A percentile compares a stretch with the other conserved stretches of the same genome.
Evolutionary conservation across 2,113 vertebrate genomes (phyloP).

Genomic region (Pimephales promelas): DNA sequence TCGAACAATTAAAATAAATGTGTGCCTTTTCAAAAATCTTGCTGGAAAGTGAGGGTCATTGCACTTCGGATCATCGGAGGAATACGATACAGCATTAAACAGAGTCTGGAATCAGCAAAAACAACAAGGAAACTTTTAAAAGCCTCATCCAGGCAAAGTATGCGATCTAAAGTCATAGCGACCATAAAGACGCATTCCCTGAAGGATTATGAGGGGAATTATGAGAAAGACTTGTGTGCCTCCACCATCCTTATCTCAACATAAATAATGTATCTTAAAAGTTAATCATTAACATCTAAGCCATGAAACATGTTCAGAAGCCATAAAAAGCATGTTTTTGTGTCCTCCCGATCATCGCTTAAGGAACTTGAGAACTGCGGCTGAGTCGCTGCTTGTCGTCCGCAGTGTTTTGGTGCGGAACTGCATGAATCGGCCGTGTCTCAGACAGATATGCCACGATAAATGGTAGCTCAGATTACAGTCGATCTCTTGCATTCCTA

Average conservation of each 20-base stretch:
- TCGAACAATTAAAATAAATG: constrained; percentile 62
- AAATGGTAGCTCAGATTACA: constrained; percentile 21
- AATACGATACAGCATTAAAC: constrained; percentile 46
- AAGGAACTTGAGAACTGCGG: constrained; percentile 38
- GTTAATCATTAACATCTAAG: constrained; percentile 73
- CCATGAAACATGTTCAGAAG: constrained; percentile 65
- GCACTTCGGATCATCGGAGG: constrained; percentile 68
- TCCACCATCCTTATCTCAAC: constrained; percentile 75
- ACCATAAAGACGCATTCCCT: constrained; percentile 50
- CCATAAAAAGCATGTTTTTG: constrained; percentile 62
- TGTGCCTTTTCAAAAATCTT: constrained; percentile 50
- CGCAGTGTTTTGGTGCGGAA: constrained; percentile 27
- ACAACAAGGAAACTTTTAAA: constrained; percentile 41
- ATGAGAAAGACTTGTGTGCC: constrained; percentile 59
- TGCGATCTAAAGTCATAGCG: constrained; percentile 47
- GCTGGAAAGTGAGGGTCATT: constrained; percentile 65
- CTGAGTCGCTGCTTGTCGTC: constrained; percentile 2
- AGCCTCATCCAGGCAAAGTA: constrained; percentile 18
- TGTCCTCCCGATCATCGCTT: constrained; percentile 40
- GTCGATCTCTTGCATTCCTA: constrained; percentile 11
- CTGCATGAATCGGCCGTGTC: constrained; percentile 3
- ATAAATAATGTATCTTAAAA: constrained; percentile 80
- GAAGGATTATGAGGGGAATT: constrained; percentile 46
- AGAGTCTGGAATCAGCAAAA: constrained; percentile 49
- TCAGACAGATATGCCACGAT: not conserved